phyloP scores from a whole-genome alignment of 2,888 invertebrate genomes.

The Cephonodes hylas region DNA sequence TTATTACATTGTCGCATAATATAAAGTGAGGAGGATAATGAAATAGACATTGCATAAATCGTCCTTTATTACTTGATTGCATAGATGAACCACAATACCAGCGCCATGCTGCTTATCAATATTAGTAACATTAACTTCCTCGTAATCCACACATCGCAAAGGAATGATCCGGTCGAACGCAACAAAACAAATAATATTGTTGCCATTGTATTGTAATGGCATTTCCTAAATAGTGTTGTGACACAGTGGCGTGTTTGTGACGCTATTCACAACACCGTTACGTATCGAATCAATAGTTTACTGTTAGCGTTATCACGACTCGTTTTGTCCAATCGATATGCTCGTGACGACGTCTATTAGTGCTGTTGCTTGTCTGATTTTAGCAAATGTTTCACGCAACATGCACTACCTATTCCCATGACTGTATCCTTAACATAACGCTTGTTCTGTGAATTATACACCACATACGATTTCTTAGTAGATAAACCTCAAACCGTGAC shows the following conservation, averaged over 20 bases:
- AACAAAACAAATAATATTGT: constrained; percentile 24
- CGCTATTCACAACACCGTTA: constrained; percentile 50
- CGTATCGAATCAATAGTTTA: constrained; percentile 52
- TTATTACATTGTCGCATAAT: background rate
- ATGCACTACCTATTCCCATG: constrained; percentile 1
- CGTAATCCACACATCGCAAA: constrained; percentile 6
- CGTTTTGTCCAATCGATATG: constrained; percentile 29
- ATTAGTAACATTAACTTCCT: background rate
- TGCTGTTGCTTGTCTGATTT: constrained; percentile 20
- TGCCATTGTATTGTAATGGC: constrained; percentile 38
- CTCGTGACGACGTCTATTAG: constrained; percentile 26
- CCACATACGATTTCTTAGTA: background rate
- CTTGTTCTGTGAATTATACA: background rate
- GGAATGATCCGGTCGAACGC: constrained; percentile 20
- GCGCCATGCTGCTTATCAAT: background rate
- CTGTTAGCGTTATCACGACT: constrained; percentile 58
- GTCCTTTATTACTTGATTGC: background rate
- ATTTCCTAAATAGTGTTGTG: constrained; percentile 35
- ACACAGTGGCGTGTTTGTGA: constrained; percentile 18
- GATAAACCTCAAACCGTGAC: background rate
- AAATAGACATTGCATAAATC: background rate
- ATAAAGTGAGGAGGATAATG: background rate
- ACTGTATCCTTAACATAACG: background rate
- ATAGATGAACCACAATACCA: background rate
- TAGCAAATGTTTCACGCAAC: constrained; percentile 18